Percentiles rank a stretch among this genome's conserved stretches.
These are phyloP conservation scores for Bos taurus DNA, from an alignment of 2,113 vertebrate species.

Conservation along the genomic window ARS-UCD2.0 NC_037357.1:18627501-18628000, in stretches of 20 bases:
- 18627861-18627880: neutral
- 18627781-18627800: neutral
- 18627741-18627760: neutral
- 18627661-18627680: neutral
- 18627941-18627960: neutral
- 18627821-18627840: neutral
- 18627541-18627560: neutral
- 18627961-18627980: slow-evolving; percentile 13
- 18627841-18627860: neutral
- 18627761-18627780: neutral
- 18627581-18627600: neutral
- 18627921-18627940: neutral
- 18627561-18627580: neutral
- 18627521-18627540: neutral
- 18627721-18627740: neutral
- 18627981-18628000: neutral
- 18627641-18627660: neutral
- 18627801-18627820: neutral
- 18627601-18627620: neutral
- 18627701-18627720: neutral
- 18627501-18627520: neutral
- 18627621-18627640: neutral
- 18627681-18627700: neutral
- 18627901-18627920: neutral
- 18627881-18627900: neutral